Percentiles rank a stretch among this genome's conserved stretches.
These are phyloP conservation scores for Stratiolaelaps scimitus DNA, from an alignment of 1,140 invertebrate genomes.

Conservation along the genomic window DNA sequence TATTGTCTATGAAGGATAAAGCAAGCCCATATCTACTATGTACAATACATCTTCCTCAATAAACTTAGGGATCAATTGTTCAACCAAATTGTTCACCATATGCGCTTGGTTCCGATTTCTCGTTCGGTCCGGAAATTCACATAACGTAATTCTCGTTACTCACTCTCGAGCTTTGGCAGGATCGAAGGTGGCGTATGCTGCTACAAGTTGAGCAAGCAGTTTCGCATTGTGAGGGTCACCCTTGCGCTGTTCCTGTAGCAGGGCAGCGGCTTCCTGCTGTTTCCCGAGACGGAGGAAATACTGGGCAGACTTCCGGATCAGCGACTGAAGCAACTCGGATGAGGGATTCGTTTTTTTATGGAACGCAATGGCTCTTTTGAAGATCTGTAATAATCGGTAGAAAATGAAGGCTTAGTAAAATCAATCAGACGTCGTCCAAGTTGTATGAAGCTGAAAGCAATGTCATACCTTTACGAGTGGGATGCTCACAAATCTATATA, in stretches of 20 bases:
- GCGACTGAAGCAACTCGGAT: slow-evolving; percentile 13
- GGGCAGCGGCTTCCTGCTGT: slow-evolving; percentile 58
- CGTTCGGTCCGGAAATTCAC: too few species aligned
- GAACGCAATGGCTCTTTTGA: slow-evolving; percentile 12
- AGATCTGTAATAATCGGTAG: background rate
- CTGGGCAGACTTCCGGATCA: slow-evolving; percentile 46
- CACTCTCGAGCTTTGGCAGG: slow-evolving; percentile 55
- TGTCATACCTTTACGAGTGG: background rate
- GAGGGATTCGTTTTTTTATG: slow-evolving; percentile 11
- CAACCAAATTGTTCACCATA: too few species aligned
- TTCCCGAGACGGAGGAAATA: slow-evolving; percentile 66
- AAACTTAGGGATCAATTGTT: too few species aligned
- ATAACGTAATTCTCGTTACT: slow-evolving; percentile 30
- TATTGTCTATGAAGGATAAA: background rate
- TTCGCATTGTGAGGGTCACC: slow-evolving; percentile 62
- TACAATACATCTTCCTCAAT: too few species aligned
- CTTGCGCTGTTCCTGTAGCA: slow-evolving; percentile 66
- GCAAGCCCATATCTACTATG: too few species aligned
- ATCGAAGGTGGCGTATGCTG: slow-evolving; percentile 69
- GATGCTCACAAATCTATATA: background rate
- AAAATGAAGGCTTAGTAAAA: background rate
- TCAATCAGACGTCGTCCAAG: too few species aligned
- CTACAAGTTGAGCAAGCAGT: slow-evolving; percentile 68
- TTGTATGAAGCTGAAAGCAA: too few species aligned
- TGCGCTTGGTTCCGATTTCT: too few species aligned